These are phyloP conservation scores for Sebastes goodei DNA, from an alignment of 2,797 vertebrate species.

Conservation along the genomic window DNA sequence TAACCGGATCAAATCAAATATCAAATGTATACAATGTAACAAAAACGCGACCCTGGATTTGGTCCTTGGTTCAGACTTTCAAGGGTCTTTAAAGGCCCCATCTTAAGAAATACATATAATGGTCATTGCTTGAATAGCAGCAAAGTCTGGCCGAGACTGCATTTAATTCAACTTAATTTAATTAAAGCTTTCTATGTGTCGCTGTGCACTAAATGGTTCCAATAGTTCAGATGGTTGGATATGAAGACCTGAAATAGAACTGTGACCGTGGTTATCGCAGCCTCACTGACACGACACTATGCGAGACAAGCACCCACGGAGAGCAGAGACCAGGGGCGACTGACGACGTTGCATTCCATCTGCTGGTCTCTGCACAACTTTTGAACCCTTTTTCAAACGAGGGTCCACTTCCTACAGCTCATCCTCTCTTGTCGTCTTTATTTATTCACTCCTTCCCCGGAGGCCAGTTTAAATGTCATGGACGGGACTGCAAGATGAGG, in stretches of 20 bases:
- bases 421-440: conserved; percentile 32
- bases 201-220: neutral
- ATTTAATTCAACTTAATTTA: neutral
- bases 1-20: no score
- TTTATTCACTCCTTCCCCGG: conserved; percentile 41
- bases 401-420: conserved; percentile 40
- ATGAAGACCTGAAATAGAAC: neutral
- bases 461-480: conserved; percentile 75
- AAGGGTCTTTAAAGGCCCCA: neutral
- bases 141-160: neutral
- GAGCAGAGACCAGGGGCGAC: conserved; percentile 15
- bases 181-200: conserved; percentile 13
- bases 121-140: neutral
- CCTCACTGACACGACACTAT: neutral
- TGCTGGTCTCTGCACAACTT: conserved; percentile 35
- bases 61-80: neutral
- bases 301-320: neutral
- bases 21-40: no score
- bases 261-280: neutral
- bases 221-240: conserved; percentile 1
- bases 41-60: no score
- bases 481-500: conserved; percentile 63
- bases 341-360: conserved; percentile 12
- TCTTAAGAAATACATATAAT: neutral
- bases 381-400: conserved; percentile 49